phyloP scores from a whole-genome alignment of 2,797 vertebrate species.

The Yasuhikotakia modesta region DNA sequence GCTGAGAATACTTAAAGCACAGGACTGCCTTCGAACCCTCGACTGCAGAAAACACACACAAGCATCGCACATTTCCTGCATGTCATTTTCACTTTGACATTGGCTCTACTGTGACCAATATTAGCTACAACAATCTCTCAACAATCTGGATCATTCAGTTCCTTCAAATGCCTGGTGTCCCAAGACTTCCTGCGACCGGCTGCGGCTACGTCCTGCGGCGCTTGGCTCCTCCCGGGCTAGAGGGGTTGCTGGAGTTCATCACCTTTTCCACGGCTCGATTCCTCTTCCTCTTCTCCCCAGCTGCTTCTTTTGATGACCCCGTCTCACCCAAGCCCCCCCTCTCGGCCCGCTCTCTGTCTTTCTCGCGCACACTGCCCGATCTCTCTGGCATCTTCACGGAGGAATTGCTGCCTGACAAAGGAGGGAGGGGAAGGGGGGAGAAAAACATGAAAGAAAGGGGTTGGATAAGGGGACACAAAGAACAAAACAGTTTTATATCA shows the following conservation, averaged over 20 bases:
- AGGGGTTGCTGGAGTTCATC: conserved; percentile 83
- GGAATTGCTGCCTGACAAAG: conserved; percentile 67
- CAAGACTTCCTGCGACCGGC: not conserved
- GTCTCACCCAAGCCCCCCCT: conserved; percentile 79
- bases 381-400: conserved; percentile 81
- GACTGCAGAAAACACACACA: conserved; percentile 40
- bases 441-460: not conserved
- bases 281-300: conserved; percentile 84
- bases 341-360: conserved; percentile 84
- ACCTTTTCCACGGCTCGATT: conserved; percentile 86
- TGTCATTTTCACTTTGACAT: conserved; percentile 28
- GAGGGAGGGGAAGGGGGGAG: conserved; percentile 5
- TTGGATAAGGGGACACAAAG: conserved; percentile 24
- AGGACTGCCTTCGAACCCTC: conserved; percentile 21
- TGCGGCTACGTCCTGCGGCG: conserved; percentile 77
- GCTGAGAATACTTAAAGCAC: conserved; percentile 20
- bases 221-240: conserved; percentile 85
- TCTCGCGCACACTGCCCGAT: conserved; percentile 69
- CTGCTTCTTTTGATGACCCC: conserved; percentile 78
- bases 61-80: conserved; percentile 26
- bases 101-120: conserved; percentile 21
- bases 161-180: conserved; percentile 33
- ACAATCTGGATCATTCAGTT: conserved; percentile 28
- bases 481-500: conserved; percentile 9
- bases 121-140: conserved; percentile 33